Evolutionary conservation across 2,113 vertebrate species (phyloP).

Genomic region (Nanorana parkeri): DNA sequence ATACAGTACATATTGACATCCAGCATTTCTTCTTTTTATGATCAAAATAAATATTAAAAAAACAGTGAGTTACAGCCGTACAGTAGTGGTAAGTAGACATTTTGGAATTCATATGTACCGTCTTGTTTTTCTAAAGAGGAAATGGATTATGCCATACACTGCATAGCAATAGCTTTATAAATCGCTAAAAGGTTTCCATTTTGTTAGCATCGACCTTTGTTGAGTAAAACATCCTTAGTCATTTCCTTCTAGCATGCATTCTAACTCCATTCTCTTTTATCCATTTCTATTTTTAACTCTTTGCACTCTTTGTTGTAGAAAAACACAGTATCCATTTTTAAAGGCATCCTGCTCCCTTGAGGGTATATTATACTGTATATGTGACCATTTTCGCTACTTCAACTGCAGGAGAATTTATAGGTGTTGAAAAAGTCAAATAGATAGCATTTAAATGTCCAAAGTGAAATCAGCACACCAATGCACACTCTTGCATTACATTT

Average conservation of each 20-base stretch:
- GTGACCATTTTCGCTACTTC: too few species aligned
- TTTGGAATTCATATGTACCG: neutral
- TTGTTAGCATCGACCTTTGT: conserved; percentile 37
- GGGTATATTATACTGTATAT: too few species aligned
- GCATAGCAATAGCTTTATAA: conserved; percentile 32
- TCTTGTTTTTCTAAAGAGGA: conserved; percentile 15
- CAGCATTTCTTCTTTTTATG: neutral
- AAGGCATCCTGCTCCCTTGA: too few species aligned
- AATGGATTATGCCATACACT: conserved; percentile 19
- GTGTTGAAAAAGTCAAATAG: too few species aligned
- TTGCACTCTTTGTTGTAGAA: neutral
- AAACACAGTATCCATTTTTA: too few species aligned
- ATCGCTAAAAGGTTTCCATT: conserved; percentile 42
- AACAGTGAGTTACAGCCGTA: neutral
- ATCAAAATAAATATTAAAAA: neutral
- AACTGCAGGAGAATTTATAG: too few species aligned
- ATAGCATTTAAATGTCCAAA: too few species aligned
- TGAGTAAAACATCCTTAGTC: conserved; percentile 2
- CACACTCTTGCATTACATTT: too few species aligned
- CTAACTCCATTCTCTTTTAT: neutral
- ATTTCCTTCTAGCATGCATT: neutral
- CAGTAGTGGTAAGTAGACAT: neutral
- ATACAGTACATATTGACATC: too few species aligned
- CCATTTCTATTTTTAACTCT: neutral
- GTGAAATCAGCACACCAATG: too few species aligned